phyloP scores from a whole-genome alignment of 2,888 invertebrate genomes.

The Drosophila incognita region DNA sequence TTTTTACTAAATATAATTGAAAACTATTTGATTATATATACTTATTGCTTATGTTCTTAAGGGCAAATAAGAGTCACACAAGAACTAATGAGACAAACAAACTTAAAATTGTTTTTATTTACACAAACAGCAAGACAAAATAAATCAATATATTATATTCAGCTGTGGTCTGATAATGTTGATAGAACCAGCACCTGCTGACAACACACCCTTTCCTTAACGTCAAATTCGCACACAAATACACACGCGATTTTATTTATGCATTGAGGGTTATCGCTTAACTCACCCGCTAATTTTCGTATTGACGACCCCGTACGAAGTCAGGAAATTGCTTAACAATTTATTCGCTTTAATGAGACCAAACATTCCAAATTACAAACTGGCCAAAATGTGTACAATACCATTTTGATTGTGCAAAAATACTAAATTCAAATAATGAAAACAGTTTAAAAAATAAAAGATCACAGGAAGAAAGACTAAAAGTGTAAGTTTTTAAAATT shows the following conservation, averaged over 20 bases:
- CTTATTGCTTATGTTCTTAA: neutral
- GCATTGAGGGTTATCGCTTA: constrained; percentile 22
- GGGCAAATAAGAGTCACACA: neutral
- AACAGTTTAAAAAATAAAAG: neutral
- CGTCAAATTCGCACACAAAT: neutral
- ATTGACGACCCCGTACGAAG: constrained; percentile 7
- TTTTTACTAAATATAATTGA: neutral
- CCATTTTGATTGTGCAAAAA: neutral
- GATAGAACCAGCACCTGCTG: neutral
- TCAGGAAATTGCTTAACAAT: constrained; percentile 21
- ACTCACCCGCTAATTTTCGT: constrained; percentile 31
- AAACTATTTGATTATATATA: neutral
- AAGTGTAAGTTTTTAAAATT: neutral
- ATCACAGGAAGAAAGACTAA: neutral
- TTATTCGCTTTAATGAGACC: constrained; percentile 20
- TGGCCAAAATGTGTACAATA: constrained; percentile 2
- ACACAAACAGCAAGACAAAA: neutral
- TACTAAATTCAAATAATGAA: constrained; percentile 1
- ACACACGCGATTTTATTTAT: constrained; percentile 5
- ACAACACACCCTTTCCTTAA: constrained; percentile 8
- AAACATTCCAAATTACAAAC: neutral
- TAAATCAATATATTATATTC: neutral
- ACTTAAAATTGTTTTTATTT: neutral
- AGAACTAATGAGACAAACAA: neutral
- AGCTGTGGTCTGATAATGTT: neutral